These are phyloP conservation scores for Campylomormyrus tamandua DNA, from an alignment of 2,113 vertebrate genomes.

Conservation along the genomic window DNA sequence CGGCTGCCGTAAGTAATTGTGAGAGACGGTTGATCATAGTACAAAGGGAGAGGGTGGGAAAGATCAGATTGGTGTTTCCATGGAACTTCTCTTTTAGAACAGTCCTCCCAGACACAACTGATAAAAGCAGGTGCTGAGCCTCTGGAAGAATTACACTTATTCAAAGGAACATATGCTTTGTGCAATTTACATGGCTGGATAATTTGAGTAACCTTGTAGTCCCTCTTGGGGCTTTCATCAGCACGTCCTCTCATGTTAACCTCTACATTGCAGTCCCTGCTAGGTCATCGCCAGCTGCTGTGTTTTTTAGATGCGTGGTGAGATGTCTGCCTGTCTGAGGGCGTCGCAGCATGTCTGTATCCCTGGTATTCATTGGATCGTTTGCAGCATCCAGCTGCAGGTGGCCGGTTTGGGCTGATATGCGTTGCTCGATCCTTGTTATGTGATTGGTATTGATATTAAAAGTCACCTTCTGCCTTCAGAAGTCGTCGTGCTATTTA, in stretches of 20 bases:
- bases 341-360: background rate
- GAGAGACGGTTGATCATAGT: background rate
- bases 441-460: background rate
- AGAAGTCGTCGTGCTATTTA: background rate
- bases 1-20: background rate
- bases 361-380: background rate
- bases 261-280: background rate
- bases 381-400: background rate
- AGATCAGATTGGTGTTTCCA: background rate
- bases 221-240: background rate
- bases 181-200: constrained; percentile 4
- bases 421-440: background rate
- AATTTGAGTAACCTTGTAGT: background rate
- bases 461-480: background rate
- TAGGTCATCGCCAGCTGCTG: background rate
- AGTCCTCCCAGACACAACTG: background rate
- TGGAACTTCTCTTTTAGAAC: background rate
- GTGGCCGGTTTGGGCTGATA: background rate
- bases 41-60: constrained; percentile 8
- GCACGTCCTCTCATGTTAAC: background rate
- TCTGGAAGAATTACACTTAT: background rate
- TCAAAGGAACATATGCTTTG: background rate
- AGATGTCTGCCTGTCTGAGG: background rate
- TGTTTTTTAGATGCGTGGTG: background rate
- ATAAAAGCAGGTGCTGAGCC: background rate